Base-by-base conservation (phyloP, 2,888 invertebrate genomes). In the Urechis unicinctus region DNA sequence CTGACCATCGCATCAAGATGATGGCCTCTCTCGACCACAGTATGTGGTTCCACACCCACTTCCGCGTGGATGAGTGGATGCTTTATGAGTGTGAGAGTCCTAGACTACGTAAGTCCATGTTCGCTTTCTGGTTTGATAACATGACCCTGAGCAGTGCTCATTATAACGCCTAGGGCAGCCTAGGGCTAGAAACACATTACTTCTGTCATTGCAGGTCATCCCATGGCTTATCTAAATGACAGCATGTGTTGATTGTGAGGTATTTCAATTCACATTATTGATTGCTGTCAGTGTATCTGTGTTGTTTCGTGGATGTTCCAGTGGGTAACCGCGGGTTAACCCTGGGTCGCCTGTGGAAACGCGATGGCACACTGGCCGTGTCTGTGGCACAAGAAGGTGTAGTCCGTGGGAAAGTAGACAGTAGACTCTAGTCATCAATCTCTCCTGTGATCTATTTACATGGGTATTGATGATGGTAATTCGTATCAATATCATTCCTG, bases 381-480 rank as follows among this genome's bases (percentile, higher is more conserved):
- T 77, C 79, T 5, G 72, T 78, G 26, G 72, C 76, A 1, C 80
- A 80, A 60, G 80, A 80, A 57, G 78, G 76, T 3, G 69, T 80
- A 2, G 61, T 79, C 25, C 63, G 79, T 50, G 64, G 9, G 36
- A 13, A 9, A 36, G 9, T 17, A 13, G 9, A 9, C 36, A 36
- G 36, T 17, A 36, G 17, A 36, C 36, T 36, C 36, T 36, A n/a
- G n/a, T n/a, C n/a, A n/a, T n/a, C n/a, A n/a, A n/a, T n/a, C n/a
- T n/a, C n/a, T n/a, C n/a, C n/a, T n/a, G n/a, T n/a, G n/a, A n/a
- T n/a, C n/a, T n/a, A n/a, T n/a, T n/a, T n/a, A n/a, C n/a, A n/a
- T n/a, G n/a, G n/a, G n/a, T n/a, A n/a, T n/a, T n/a, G n/a, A n/a
- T n/a, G n/a, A n/a, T n/a, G n/a, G n/a, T n/a, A n/a, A n/a, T n/a